These are phyloP conservation scores for Andricus quercusramuli DNA, from an alignment of 2,888 invertebrate genomes.

Conservation along the genomic window DNA sequence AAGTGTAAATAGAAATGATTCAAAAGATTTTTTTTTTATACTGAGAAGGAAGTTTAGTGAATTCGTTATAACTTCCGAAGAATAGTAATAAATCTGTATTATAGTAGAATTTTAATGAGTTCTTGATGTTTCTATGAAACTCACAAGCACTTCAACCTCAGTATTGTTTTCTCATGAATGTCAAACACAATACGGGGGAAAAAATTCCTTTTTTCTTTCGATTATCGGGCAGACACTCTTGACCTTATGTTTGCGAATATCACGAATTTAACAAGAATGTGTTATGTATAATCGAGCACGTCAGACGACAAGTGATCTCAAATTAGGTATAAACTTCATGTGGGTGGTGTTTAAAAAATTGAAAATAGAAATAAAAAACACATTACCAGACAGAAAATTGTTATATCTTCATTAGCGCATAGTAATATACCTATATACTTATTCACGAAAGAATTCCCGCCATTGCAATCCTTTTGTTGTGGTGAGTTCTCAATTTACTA, in stretches of 20 bases:
- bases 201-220: not conserved
- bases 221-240: conserved; percentile 8
- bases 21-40: not conserved
- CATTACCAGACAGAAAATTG: not conserved
- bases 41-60: not conserved
- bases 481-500: too few species aligned
- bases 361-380: conserved; percentile 32
- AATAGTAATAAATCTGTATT: not conserved
- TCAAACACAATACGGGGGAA: not conserved
- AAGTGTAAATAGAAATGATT: not conserved
- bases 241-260: conserved; percentile 40
- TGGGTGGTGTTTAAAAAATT: conserved; percentile 19
- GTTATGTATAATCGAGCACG: conserved; percentile 25
- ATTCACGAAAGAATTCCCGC: too few species aligned
- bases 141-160: not conserved
- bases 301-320: conserved; percentile 45
- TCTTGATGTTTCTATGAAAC: not conserved
- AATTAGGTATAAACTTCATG: conserved; percentile 33
- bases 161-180: not conserved
- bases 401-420: not conserved
- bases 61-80: too few species aligned
- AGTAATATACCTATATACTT: too few species aligned
- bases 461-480: too few species aligned
- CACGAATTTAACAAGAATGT: conserved; percentile 42
- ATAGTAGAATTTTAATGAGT: not conserved